Evolutionary conservation across 2,888 invertebrate genomes (phyloP).

Genomic region (Andrena dorsata): DNA sequence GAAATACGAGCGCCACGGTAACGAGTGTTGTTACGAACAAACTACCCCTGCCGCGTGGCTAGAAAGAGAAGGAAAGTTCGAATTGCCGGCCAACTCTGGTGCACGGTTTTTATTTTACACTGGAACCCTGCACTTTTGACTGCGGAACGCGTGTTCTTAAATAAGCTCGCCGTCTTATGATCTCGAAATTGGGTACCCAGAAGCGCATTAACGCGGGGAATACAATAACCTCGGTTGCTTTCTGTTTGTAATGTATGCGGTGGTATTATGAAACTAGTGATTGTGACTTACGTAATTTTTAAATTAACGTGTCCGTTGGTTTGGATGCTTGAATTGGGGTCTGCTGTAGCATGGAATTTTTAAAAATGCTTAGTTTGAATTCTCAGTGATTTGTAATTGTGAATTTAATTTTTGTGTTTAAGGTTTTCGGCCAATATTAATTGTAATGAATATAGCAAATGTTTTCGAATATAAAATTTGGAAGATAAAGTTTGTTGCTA

Average conservation of each 20-base stretch:
- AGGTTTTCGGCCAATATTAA: too few relatives aligned
- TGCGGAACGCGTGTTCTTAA: slow-evolving; percentile 10
- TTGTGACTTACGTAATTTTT: background rate
- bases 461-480: too few relatives aligned
- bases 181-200: slow-evolving; percentile 10
- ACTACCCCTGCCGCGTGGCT: background rate
- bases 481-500: too few relatives aligned
- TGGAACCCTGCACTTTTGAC: slow-evolving; percentile 25
- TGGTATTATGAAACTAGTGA: background rate
- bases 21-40: slow-evolving; percentile 59
- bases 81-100: slow-evolving; percentile 2
- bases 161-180: slow-evolving; percentile 18
- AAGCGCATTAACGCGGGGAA: background rate
- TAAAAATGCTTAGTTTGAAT: too few relatives aligned
- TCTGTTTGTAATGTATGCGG: background rate
- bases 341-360: too few relatives aligned
- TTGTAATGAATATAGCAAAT: too few relatives aligned
- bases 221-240: background rate
- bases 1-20: slow-evolving; percentile 42
- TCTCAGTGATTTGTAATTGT: too few relatives aligned
- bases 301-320: background rate
- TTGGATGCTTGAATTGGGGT: too few relatives aligned
- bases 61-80: slow-evolving; percentile 37
- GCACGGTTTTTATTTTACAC: slow-evolving; percentile 6
- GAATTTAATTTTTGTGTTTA: too few relatives aligned